Evolutionary conservation across 1,140 invertebrate genomes (phyloP), one percentile per base, ranked within the genome.

Genomic region (Delia radicum): DNA sequence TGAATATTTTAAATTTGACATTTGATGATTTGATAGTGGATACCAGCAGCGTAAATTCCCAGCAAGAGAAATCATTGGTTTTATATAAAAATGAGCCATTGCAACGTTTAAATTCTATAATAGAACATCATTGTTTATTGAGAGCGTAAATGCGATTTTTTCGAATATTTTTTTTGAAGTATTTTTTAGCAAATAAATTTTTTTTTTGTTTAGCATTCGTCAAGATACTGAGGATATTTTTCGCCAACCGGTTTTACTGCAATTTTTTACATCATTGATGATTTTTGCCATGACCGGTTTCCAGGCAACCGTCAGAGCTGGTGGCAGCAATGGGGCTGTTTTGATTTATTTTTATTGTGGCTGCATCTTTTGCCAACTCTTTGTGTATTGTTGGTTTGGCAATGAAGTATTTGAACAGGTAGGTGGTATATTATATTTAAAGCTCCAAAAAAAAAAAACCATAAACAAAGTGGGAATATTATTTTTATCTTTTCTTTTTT

Each of bases 331-430:
- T 61, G 82, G 79, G 29, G 76, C 78, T 1, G 29, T 78, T 21
- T 74, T 84, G 0, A 80, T 81, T 78, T 82, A 81, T 67, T 79
- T 80, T 0, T 75, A 83, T 55, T 77, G 80, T 6, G 77, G 78
- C 69, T 83, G 82, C 48, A 77, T 83, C 15, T 77, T 83, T 27
- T 81, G 76, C 2, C 78, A 84, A 55, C 71, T 84, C 15, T 84
- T 83, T 18, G 21, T 81, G 5, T 84, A 84, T 26, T 84, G 82
- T 61, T 83, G 79, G 79, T 82, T 82, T 48, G 82, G 81, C 27
- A 83, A 82, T 46, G 81, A 83, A 48, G 82, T 84, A 5, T 79
- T 75, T 15, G 82, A 83, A 46, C 81, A 84, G 77, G 82, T 83
- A 37, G 10, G 24, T 42, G n/a, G 69, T 67, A 21, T 21, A 12